phyloP scores from a whole-genome alignment of 2,888 invertebrate species.

The Netelia fuscicornis region DNA sequence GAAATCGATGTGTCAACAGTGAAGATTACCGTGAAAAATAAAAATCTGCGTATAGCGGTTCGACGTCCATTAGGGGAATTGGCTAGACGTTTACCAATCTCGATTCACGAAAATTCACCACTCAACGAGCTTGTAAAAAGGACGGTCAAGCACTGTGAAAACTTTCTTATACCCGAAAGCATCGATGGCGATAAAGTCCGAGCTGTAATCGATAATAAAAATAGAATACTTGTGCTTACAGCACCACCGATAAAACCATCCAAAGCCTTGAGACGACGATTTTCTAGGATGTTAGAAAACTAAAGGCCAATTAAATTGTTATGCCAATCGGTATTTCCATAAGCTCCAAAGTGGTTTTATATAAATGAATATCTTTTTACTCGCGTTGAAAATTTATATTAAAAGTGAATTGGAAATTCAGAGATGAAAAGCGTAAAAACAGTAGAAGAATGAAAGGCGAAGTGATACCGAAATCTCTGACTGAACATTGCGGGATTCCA shows the following conservation, averaged over 20 bases:
- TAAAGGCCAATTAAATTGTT: neutral
- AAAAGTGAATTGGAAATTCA: neutral
- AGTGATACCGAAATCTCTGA: neutral
- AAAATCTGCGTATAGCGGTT: slow-evolving; percentile 74
- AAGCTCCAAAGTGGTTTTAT: neutral
- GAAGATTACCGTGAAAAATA: slow-evolving; percentile 77
- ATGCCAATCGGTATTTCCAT: neutral
- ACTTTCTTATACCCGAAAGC: slow-evolving; percentile 73
- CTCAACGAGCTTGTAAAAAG: slow-evolving; percentile 67
- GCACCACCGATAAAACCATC: slow-evolving; percentile 71
- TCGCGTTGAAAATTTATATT: neutral
- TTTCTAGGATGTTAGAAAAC: slow-evolving; percentile 41
- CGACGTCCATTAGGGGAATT: slow-evolving; percentile 68
- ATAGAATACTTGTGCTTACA: slow-evolving; percentile 72
- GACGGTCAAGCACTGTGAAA: slow-evolving; percentile 71
- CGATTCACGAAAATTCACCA: slow-evolving; percentile 65
- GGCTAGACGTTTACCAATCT: slow-evolving; percentile 61
- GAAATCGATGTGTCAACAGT: slow-evolving; percentile 75
- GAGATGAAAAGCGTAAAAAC: slow-evolving; percentile 13
- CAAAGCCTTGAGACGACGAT: slow-evolving; percentile 58
- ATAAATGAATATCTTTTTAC: neutral
- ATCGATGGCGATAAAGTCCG: slow-evolving; percentile 74
- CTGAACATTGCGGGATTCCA: neutral
- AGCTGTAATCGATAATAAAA: slow-evolving; percentile 72
- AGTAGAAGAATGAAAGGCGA: neutral